Base-by-base conservation (phyloP, 2,797 vertebrate species). In the Spea hammondii region DNA sequence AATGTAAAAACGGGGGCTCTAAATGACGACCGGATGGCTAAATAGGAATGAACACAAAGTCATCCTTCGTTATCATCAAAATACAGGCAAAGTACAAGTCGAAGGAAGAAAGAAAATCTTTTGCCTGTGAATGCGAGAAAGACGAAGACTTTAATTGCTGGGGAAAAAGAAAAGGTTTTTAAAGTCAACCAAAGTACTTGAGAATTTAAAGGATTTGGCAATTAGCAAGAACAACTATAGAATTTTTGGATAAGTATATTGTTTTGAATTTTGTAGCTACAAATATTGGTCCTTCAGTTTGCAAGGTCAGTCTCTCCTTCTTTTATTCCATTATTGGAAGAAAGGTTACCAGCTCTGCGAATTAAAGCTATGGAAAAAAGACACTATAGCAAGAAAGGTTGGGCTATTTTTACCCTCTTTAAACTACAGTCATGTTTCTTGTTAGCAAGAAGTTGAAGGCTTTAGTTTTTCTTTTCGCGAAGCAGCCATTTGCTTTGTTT, bases 31-130 rank as follows among this genome's bases (percentile, higher is more conserved):
- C 6, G 47, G 49, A 53, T 83, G n/a, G 84, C 78, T 83, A 85
- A 67, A 79, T 74, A 75, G 80, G 86, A 87, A 85, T 11, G 50
- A 85, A 85, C 78, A 75, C 4, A 84, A 75, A 84, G 72, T 75
- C 72, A 5, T 10, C 12, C 57, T 47, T 55, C 12, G 72, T 76
- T 70, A 80, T 69, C 84, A 84, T 85, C 65, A 86, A 83, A 83
- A 87, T 65, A 47, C 50, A 32, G 45, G 84, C 62, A 65, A 79
- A 64, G 49, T 70, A 4, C 4, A 8, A 17, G 50, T 49, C 14
- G 46, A 68, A 32, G 11, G 54, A 14, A 11, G 7, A 65, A 73
- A 71, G 12, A 68, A 10, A 64, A 9, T 49, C 6, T 32, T 32
- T 32, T 32, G 32, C 32, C 32, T 32, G 32, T 32, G 13, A 47